phyloP scores from a whole-genome alignment of 2,888 invertebrate species.

The Ptilodon capucinus region DNA sequence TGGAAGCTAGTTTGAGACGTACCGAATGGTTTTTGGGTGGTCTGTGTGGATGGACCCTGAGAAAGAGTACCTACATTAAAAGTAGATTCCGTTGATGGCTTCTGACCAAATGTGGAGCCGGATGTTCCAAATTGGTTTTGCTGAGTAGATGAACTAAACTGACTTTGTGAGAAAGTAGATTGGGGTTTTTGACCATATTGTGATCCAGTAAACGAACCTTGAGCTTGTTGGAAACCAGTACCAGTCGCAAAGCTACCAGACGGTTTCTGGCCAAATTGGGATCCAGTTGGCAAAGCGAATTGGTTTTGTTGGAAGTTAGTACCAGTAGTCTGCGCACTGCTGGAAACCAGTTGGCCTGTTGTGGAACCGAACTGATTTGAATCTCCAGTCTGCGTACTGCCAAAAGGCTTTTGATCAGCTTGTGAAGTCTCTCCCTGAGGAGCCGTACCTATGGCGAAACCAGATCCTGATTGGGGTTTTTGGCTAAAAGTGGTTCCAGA shows the following conservation, averaged over 20 bases:
- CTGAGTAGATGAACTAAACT: not conserved
- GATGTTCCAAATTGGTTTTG: not conserved
- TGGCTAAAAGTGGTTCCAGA: slow-evolving; percentile 3
- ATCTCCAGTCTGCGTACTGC: not conserved
- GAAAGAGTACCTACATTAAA: not conserved
- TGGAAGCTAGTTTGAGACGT: not conserved
- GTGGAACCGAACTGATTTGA: not conserved
- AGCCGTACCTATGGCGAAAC: not conserved
- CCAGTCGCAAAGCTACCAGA: not conserved
- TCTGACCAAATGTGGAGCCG: not conserved
- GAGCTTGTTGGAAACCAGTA: not conserved
- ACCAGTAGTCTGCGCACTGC: not conserved
- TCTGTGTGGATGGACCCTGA: not conserved
- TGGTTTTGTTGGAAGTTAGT: not conserved
- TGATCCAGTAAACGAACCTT: not conserved
- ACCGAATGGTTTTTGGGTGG: slow-evolving; percentile 4
- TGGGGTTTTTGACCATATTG: not conserved
- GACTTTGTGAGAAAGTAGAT: not conserved
- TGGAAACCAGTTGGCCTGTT: not conserved
- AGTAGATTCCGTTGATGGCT: not conserved
- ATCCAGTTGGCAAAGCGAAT: not conserved
- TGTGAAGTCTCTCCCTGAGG: not conserved
- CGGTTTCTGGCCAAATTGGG: not conserved
- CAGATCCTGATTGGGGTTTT: not conserved
- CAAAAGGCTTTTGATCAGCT: not conserved